Base-by-base conservation (phyloP, 1,140 invertebrate species). In the Apocrypta bakeri region DNA sequence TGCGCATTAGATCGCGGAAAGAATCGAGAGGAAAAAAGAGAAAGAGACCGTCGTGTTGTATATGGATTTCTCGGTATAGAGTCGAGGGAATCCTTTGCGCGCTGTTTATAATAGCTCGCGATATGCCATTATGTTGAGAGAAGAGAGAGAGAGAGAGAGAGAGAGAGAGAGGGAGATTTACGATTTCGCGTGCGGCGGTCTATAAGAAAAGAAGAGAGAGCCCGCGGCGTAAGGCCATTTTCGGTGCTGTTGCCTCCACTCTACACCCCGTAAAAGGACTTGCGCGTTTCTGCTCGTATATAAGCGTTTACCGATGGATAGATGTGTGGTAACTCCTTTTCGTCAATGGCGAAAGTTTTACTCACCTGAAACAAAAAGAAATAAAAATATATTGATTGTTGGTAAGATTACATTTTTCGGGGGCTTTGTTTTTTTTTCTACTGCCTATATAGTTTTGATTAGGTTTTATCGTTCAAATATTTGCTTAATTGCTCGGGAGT, bases 91-190 rank as follows among this genome's bases (percentile, higher is more conserved):
- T 17, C 42, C 42, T 77, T n/a, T 83, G 82, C 73, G 76, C 83
- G 82, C 72, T 72, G 82, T 72, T 56, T 56, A n/a, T 56, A 56
- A 56, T 56, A n/a, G 48, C n/a, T 33, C n/a, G 79, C 37, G 42
- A 73, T 42, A 73, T 73, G 71, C 71, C 71, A 73, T 73, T 73
- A 73, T 73, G 71, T 17, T 42, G 37, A 21, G 71, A 31, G 37
- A 31, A 24, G 3, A 2, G 6, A 12, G 12, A n/a, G 21, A 56
- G 6, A 56, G 17, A n/a, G 17, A 21, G n/a, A 72, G 85, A 81
- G 68, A n/a, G 75, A 8, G 25, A n/a, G n/a, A n/a, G n/a, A n/a
- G 40, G 71, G 73, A 84, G 86, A 87, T 86, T 87, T 86, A 86
- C 79, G 85, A 87, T 87, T 86, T 84, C 85, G 84, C 82, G 80